Conservation (phyloP, 2,888 invertebrate genomes). For the Beris chalybata region DNA sequence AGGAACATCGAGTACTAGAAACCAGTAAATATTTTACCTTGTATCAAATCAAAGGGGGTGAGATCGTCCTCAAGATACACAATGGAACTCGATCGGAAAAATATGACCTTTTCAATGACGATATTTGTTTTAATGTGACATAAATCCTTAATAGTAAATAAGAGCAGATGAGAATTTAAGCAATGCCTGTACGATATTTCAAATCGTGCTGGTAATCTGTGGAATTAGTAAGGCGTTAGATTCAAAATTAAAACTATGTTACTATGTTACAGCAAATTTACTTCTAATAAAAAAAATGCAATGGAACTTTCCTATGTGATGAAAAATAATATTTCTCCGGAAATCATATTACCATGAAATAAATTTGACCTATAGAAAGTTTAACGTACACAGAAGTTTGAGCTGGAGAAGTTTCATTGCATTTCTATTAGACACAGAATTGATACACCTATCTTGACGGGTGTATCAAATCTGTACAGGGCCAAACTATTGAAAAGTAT, state of each 20-base stretch:
- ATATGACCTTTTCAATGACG: conserved; percentile 49
- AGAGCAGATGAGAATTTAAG: conserved; percentile 48
- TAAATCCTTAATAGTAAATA: conserved; percentile 45
- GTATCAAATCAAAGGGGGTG: conserved; percentile 43
- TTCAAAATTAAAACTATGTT: no score
- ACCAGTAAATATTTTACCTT: conserved; percentile 6
- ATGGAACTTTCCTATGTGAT: background rate
- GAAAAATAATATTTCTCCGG: no score
- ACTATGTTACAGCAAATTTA: no score
- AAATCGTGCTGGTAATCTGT: conserved; percentile 12
- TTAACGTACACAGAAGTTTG: no score
- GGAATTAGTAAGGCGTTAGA: background rate
- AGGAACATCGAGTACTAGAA: background rate
- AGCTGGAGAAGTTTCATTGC: no score
- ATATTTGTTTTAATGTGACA: conserved; percentile 37
- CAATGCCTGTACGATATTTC: conserved; percentile 47
- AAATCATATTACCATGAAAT: no score
- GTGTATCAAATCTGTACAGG: no score
- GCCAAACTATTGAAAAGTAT: no score
- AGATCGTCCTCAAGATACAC: conserved; percentile 47
- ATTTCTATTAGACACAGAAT: no score
- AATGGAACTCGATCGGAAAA: conserved; percentile 48
- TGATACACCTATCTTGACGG: no score
- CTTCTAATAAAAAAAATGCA: no score
- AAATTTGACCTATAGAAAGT: no score